Evolutionary conservation across 2,797 vertebrate species (phyloP).

Genomic region (Bovichtus diacanthus): DNA sequence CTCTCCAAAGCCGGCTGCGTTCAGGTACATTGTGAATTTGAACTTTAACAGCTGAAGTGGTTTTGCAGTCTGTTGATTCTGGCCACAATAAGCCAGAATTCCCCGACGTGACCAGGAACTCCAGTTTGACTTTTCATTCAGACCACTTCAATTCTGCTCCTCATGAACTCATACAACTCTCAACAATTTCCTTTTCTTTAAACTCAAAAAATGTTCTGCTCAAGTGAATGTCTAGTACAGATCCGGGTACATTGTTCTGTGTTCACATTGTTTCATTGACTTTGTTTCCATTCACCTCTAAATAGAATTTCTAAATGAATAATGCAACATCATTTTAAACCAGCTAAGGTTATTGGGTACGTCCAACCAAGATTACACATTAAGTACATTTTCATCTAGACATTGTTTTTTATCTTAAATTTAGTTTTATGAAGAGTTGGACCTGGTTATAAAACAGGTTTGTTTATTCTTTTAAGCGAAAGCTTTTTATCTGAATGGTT

Average conservation of each 20-base stretch:
- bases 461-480: neutral
- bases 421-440: neutral
- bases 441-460: neutral
- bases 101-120: neutral
- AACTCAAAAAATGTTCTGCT: conserved; percentile 4
- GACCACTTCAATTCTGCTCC: neutral
- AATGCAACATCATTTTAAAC: neutral
- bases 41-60: neutral
- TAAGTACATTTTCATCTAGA: neutral
- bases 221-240: too few species aligned
- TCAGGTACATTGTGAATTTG: neutral
- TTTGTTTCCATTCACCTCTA: neutral
- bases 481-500: neutral
- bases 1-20: neutral
- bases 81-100: neutral
- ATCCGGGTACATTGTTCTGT: too few species aligned
- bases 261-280: neutral
- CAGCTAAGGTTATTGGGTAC: neutral
- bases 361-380: neutral
- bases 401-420: neutral
- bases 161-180: neutral
- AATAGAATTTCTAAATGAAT: neutral
- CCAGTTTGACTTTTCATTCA: neutral
- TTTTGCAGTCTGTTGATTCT: neutral
- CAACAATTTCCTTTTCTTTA: neutral